Percentiles rank a stretch among this genome's conserved stretches.
These are phyloP conservation scores for Camelus bactrianus DNA, from an alignment of 2,113 vertebrate species.

Conservation along the genomic window DNA sequence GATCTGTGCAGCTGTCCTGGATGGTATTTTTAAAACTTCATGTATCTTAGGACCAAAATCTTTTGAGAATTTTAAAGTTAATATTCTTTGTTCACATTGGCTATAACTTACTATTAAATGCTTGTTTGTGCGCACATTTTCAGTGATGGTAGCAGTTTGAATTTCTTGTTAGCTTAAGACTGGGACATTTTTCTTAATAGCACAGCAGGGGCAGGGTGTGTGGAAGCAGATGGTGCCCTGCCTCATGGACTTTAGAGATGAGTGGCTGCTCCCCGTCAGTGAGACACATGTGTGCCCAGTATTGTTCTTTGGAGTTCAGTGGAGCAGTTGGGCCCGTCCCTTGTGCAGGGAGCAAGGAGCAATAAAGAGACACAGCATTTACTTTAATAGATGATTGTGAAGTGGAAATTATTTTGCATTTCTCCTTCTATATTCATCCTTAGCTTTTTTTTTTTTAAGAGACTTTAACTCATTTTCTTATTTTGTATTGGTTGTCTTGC, in stretches of 20 bases:
- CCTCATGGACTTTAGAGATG: conserved; percentile 50
- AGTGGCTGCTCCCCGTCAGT: conserved; percentile 45
- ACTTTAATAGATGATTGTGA: not conserved
- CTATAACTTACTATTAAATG: not conserved
- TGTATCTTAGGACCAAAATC: conserved; percentile 8
- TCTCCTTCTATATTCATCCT: not conserved
- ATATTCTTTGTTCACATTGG: not conserved
- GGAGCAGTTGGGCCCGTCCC: not conserved
- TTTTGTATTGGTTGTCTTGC: not conserved
- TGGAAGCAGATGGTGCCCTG: conserved; percentile 34
- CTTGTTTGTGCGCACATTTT: not conserved
- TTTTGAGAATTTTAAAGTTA: conserved; percentile 39
- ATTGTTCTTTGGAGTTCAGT: not conserved
- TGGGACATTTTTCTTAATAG: conserved; percentile 57
- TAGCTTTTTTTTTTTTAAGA: not conserved
- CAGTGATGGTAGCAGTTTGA: not conserved
- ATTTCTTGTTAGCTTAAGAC: conserved; percentile 29
- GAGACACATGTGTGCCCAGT: not conserved
- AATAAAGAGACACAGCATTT: not conserved
- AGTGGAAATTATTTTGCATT: not conserved
- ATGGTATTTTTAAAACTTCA: not conserved
- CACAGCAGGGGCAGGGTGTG: not conserved
- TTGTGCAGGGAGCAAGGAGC: too few relatives aligned
- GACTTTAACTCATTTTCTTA: not conserved
- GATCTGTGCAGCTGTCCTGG: not conserved